Conservation (phyloP, 1,140 invertebrate genomes). For the Notospermus geniculatus region DNA sequence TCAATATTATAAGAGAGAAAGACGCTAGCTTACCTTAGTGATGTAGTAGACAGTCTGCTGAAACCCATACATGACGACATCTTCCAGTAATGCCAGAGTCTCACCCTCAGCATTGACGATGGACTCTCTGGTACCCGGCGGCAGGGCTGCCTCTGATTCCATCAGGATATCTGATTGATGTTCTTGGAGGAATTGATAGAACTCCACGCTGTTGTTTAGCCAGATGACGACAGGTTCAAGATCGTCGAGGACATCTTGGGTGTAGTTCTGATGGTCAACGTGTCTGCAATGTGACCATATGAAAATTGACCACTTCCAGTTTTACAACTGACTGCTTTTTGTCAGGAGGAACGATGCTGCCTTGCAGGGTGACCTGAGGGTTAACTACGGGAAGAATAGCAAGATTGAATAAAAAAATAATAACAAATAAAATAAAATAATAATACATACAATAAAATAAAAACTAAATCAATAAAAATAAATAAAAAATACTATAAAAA, state of each 20-base stretch:
- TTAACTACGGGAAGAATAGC: too few species aligned
- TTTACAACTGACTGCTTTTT: too few species aligned
- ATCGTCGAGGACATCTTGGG: slow-evolving; percentile 22
- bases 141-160: slow-evolving; percentile 12
- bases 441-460: too few species aligned
- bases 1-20: too few species aligned
- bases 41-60: slow-evolving; percentile 46
- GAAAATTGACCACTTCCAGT: too few species aligned
- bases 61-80: slow-evolving; percentile 43
- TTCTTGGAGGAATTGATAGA: slow-evolving; percentile 30
- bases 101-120: slow-evolving; percentile 30
- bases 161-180: slow-evolving; percentile 12
- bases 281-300: not conserved
- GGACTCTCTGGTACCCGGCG: slow-evolving; percentile 17
- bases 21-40: slow-evolving; percentile 46
- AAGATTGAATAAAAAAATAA: too few species aligned
- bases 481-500: too few species aligned
- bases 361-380: too few species aligned
- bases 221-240: slow-evolving; percentile 35
- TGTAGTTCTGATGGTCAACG: slow-evolving; percentile 12
- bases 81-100: slow-evolving; percentile 35
- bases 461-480: too few species aligned
- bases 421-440: too few species aligned
- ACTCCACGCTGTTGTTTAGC: slow-evolving; percentile 41
- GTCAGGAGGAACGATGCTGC: too few species aligned